Evolutionary conservation across 2,797 vertebrate genomes (phyloP), one percentile per base, ranked within the genome.

Genomic region (Acanthurus lineatus): DNA sequence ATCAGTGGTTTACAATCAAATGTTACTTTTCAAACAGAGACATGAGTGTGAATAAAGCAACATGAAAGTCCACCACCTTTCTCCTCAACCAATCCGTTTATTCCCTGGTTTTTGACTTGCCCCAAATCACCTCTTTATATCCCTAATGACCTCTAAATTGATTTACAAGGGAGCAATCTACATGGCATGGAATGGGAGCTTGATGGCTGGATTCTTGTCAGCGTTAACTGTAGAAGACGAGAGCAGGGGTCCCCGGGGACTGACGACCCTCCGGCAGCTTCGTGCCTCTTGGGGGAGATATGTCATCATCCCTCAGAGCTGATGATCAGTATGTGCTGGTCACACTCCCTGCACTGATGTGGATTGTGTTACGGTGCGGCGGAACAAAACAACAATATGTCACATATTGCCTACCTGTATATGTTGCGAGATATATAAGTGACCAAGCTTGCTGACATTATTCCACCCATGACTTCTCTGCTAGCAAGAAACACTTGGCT

Each of bases 91-190:
- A 35, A 35, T 6, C 32, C 6, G 32, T 35, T 35, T 3, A 77
- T 73, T 65, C 20, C 22, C 25, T 40, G 49, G 6, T 61, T 76
- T 81, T 19, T 49, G 45, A 59, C 54, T n/a, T 58, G 35, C 54
- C 63, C 65, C 14, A 77, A 73, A 88, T 71, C 69, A 80, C 72
- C 82, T 81, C 67, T 84, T 66, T 58, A 83, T 65, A 67, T 74
- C 80, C 62, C 76, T 85, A 89, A 88, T 76, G 85, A 78, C 84
- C 77, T 88, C 81, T 56, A 85, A 87, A 92, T 89, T 83, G 86
- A 91, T 93, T 88, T 89, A 86, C 70, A 85, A 49, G 68, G 69
- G 60, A 38, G 53, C 78, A 47, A 81, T 72, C 78, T 78, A 60
- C 78, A 74, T 42, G 15, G 69, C 64, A 75, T 79, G 71, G 66